Base-by-base conservation (phyloP, 1,140 invertebrate species). In the Diachasma alloeum region DNA sequence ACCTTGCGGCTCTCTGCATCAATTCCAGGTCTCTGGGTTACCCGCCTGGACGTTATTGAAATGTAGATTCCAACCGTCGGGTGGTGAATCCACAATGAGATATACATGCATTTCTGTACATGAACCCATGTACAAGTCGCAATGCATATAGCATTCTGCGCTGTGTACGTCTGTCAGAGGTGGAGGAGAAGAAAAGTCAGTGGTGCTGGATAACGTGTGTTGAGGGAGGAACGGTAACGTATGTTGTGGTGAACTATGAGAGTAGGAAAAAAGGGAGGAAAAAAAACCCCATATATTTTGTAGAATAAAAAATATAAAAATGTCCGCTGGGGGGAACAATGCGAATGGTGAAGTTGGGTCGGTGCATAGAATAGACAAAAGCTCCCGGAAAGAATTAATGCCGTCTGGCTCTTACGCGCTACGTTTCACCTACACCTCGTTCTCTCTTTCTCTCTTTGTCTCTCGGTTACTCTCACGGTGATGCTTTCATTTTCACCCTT, bases 371-470 rank as follows among this genome's bases (percentile, higher is more conserved):
- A 78, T 71, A 74, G 79, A 83, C 80, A 84, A 84, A 82, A 82
- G 77, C 59, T 4, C 39, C 70, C 81, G 81, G 80, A 83, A 83
- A 81, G 81, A 83, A 83, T 83, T 84, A 84, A 84, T 81, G 76
- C 68, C 74, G 24, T 15, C n/a, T 53, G 66, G 67, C 72, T 78
- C 67, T 74, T 81, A 77, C 53, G 69, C 70, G 66, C 22, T 53
- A 70, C 78, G 71, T 59, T 19, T 37, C 70, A 53, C 77, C 37
- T 68, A 36, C 69, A 70, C 59, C 42, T 5, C n/a, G n/a, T 11
- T n/a, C 10, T 48, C 10, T 48, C 42, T 66, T 66, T 44, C 76
- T 53, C 70, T 42, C 31, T 39, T 66, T 68, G 22, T 66, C 17
- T 69, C 37, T 26, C 37, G 8, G 15, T 17, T 72, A 53, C 19